These are phyloP conservation scores for Daboia siamensis DNA, from an alignment of 2,113 vertebrate species.

Conservation along the genomic window DNA sequence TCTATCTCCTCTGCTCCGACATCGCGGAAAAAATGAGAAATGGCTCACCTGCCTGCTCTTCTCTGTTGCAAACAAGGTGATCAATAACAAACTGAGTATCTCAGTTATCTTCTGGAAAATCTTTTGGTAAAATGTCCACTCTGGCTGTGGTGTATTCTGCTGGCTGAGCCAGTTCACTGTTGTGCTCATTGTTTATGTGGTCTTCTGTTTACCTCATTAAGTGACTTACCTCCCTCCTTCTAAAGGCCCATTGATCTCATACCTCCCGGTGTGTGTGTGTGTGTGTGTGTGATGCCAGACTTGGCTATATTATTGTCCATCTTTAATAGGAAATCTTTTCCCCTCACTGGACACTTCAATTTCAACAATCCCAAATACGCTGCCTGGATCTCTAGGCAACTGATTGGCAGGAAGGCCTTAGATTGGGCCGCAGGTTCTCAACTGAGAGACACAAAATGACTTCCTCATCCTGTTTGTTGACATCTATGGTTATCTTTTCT, in stretches of 20 bases:
- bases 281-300: neutral
- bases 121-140: neutral
- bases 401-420: neutral
- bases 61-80: neutral
- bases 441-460: neutral
- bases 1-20: neutral
- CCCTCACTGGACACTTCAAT: neutral
- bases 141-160: neutral
- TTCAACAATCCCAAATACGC: neutral
- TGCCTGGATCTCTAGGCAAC: neutral
- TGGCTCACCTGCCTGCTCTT: neutral
- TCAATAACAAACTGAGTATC: neutral
- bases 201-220: neutral
- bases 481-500: neutral
- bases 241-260: neutral
- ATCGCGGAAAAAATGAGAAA: neutral
- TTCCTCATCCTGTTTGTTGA: neutral
- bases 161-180: neutral
- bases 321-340: neutral
- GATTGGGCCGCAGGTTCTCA: neutral
- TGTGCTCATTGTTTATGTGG: neutral
- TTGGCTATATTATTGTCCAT: neutral
- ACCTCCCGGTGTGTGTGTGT: neutral
- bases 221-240: neutral
- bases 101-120: neutral